Base-by-base conservation (phyloP, 2,888 invertebrate genomes). In the Lissocephala sabroskyi region DNA sequence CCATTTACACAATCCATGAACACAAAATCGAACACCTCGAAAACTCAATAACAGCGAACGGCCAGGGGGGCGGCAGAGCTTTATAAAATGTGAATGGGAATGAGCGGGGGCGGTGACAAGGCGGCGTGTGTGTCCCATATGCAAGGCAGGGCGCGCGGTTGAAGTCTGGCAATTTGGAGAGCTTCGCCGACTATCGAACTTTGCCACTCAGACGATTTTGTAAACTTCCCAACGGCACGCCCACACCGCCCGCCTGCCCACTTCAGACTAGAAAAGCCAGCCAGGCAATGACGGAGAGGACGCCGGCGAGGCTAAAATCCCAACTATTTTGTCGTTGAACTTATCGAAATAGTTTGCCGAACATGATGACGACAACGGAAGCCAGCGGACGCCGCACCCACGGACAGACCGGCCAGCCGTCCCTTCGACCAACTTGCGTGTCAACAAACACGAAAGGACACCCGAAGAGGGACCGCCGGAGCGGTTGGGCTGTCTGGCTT, bases 281-380 rank as follows among this genome's bases (percentile, higher is more conserved):
- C n/a, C n/a, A n/a, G n/a, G n/a, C n/a, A n/a, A n/a, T n/a, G n/a
- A n/a, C n/a, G n/a, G n/a, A n/a, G n/a, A n/a, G n/a, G n/a, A n/a
- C n/a, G n/a, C n/a, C n/a, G n/a, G n/a, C n/a, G n/a, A 33, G 59
- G 41, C 43, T 44, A 41, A 52, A 70, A 54, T 71, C 49, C 52
- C 11, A 45, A 59, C 59, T 59, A 56, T 62, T 74, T 67, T 61
- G 68, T 75, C 75, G 61, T 65, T 71, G 49, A 71, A 75, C 61
- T 71, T 71, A 71, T 75, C 61, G 68, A 61, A 67, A 67, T 67
- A 75, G 75, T 63, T 71, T 51, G 54, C 47, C 53, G 65, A 66
- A 62, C 66, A 62, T 57, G 60, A 55, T 44, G 64, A 44, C 36
- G 14, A 16, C 23, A 19, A n/a, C 19, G 23, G n/a, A n/a, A n/a